Evolutionary conservation across 2,797 vertebrate species (phyloP), one percentile per base, ranked within the genome.

Genomic region (Tolypeutes matacus): DNA sequence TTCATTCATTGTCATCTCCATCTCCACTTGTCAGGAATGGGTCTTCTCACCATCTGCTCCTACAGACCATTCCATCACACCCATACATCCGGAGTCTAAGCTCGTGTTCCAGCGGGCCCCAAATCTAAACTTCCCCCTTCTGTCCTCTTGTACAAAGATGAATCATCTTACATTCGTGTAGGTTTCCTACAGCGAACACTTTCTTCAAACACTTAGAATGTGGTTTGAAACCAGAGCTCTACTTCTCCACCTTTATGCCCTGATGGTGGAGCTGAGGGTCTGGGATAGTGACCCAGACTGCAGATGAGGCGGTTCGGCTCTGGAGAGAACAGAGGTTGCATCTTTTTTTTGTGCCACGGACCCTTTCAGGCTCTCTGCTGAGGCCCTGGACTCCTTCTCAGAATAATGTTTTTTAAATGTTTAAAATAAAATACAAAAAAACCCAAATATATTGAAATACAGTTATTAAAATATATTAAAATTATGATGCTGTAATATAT

Each of bases 361-460:
- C 7, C 34, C 39, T 42, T 36, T 81, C 83, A 67, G 58, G 7
- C 56, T 42, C 67, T 83, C 83, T 42, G 69, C 70, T 76, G 51
- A 88, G 73, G 56, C 20, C 34, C 62, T 34, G 75, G 70, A 51
- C 20, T 51, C 83, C 36, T 42, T 51, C 27, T 85, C 49, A 70
- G 86, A 60, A 53, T 90, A 72, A 46, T 67, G 31, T 81, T 75
- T 92, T 92, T 65, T 46, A 88, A 86, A 21, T 92, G 42, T 78
- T 82, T 53, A 80, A 60, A 42, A 62, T 13, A 21, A 89, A 94
- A 76, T 65, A n/a, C 70, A 80, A 81, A 64, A 67, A 39, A 84
- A 70, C 60, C 23, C 1, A 46, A 76, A 21, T 65, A 80, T 78
- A 85, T 70, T 56, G 53, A 93, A 86, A 70, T 53, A 34, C 4